Evolutionary conservation across 64 coral and sea anemone genomes (phyloP), one percentile per base, ranked within the genome.

Genomic region (Stichodactyla helianthus): DNA sequence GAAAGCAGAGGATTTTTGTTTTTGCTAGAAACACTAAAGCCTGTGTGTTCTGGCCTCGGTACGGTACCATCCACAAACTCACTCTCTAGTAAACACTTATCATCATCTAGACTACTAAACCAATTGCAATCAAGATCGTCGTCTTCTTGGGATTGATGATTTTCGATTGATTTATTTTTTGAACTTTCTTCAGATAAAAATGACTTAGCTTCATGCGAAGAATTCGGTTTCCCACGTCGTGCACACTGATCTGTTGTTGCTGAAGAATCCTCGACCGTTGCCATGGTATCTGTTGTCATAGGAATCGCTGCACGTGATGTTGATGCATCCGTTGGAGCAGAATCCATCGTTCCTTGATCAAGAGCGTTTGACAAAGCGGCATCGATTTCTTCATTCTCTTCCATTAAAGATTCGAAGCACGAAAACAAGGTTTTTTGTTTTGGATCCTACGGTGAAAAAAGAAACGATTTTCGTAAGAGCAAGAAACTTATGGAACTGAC

Each of bases 361-460:
- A 81, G 78, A 31, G 22, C n/a, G 4, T 74, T 23, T 14, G 20
- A 54, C 78, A 81, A 54, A 53, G 50, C 52, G 17, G 78, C 18
- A 12, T 81, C 20, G 4, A 28, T 52, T 81, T 84, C 83, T 51
- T 86, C 63, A 20, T 64, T 86, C 44, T 90, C 88, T 60, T 94
- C 93, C 44, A 94, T 86, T 25, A 94, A 84, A 60, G 93, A 83
- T 44, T 94, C 93, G 52, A 94, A 89, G 67, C 83, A 90, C 27
- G 88, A 89, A 71, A 90, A 90, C 20, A 94, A 71, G 6, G 88
- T 90, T 86, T 86, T 88, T 59, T 94, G 93, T 35, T 90, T 90
- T 8, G 93, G 93, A 84, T 94, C 93, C 93, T 94, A 35, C 19
- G 10, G 19, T n/a, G 1, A n/a, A n/a, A 22, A 22, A 44, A 44